phyloP scores from a whole-genome alignment of 2,797 vertebrate genomes.

The Florisuga fusca region DNA sequence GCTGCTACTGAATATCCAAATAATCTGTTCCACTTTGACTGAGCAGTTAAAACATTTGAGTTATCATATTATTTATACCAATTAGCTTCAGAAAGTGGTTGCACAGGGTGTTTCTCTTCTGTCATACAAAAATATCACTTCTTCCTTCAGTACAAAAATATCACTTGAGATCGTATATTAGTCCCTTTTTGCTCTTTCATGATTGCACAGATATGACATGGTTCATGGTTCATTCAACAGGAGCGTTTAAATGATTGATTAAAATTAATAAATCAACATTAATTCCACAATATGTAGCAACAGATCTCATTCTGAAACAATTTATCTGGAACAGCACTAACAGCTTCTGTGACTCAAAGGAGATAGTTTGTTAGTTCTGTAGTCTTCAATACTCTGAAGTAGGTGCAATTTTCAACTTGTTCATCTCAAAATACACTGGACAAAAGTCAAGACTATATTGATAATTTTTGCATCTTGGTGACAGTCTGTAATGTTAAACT shows the following conservation, averaged over 20 bases:
- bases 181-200: not conserved
- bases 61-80: not conserved
- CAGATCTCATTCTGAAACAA: not conserved
- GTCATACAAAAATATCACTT: not conserved
- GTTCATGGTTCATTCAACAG: not conserved
- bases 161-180: not conserved
- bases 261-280: not conserved
- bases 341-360: not conserved
- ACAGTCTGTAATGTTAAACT: not conserved
- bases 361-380: not conserved
- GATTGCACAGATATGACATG: not conserved
- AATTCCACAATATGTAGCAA: not conserved
- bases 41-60: not conserved
- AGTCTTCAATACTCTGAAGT: not conserved
- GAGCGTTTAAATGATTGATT: fast-evolving
- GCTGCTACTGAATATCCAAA: not conserved
- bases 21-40: not conserved
- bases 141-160: constrained; percentile 3
- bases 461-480: not conserved
- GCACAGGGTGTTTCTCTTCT: not conserved
- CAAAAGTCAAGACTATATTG: not conserved
- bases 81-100: not conserved
- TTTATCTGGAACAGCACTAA: not conserved
- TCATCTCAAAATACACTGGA: not conserved
- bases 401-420: not conserved